Evolutionary conservation across 2,113 vertebrate species (phyloP).

Genomic region (Brachypodius melanocephalos): DNA sequence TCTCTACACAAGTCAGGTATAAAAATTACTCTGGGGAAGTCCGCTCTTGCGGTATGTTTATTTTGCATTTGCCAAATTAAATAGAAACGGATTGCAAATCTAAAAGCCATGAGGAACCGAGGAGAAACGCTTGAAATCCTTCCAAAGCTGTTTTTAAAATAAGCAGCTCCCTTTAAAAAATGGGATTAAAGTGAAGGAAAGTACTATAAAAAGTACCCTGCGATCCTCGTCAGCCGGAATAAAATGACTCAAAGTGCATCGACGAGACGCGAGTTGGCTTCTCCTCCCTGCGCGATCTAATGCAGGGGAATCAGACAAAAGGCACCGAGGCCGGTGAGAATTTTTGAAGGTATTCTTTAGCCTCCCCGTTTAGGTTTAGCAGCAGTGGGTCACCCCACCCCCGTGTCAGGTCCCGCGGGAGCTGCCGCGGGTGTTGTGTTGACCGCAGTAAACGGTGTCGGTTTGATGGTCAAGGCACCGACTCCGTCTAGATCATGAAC

Average conservation of each 20-base stretch:
- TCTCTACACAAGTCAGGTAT: slow-evolving; percentile 26
- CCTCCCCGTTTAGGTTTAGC: not conserved
- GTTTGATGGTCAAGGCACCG: slow-evolving; percentile 58
- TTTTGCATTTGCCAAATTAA: slow-evolving; percentile 62
- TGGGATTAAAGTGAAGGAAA: not conserved
- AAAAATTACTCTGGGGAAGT: slow-evolving; percentile 47
- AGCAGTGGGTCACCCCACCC: not conserved
- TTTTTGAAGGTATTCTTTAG: not conserved
- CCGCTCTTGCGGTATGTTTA: slow-evolving; percentile 43
- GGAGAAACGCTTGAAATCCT: slow-evolving; percentile 14
- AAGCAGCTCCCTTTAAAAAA: slow-evolving; percentile 7
- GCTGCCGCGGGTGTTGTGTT: not conserved
- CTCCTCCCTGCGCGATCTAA: not conserved
- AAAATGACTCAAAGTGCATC: not conserved
- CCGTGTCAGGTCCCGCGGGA: not conserved
- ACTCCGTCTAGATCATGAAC: slow-evolving; percentile 38
- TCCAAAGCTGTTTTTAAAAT: slow-evolving; percentile 44
- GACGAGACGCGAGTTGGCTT: not conserved
- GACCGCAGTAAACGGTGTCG: not conserved
- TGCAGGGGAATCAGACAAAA: not conserved
- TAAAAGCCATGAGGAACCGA: slow-evolving; percentile 8
- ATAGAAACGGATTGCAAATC: slow-evolving; percentile 45
- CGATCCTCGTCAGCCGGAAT: not conserved
- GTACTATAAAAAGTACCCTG: not conserved
- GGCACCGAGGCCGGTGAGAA: not conserved